A percentile compares a stretch with the other conserved stretches of the same genome.
These are phyloP conservation scores for Aphelenchoides besseyi DNA, from an alignment of 1,140 invertebrate genomes.

Conservation along the genomic window DNA sequence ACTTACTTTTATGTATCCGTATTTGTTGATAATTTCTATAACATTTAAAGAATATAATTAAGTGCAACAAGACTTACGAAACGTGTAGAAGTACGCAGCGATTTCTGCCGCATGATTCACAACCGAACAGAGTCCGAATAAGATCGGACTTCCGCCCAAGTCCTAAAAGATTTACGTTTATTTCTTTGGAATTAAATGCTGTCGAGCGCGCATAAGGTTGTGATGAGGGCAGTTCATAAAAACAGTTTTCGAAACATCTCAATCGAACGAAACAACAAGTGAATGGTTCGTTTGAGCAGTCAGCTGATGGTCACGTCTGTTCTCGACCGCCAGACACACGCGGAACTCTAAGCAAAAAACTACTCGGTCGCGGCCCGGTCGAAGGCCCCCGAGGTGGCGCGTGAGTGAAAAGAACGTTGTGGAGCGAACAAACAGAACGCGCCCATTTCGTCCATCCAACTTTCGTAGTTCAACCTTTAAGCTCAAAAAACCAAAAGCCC, in stretches of 20 bases:
- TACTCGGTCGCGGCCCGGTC: not conserved
- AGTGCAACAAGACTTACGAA: slow-evolving; percentile 64
- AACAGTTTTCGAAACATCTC: not conserved
- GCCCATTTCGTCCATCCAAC: not conserved
- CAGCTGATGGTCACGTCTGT: not conserved
- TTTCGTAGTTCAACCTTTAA: not conserved
- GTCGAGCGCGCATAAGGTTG: not conserved
- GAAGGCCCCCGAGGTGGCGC: not conserved
- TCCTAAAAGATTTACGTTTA: slow-evolving; percentile 69
- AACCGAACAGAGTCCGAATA: slow-evolving; percentile 94
- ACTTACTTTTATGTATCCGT: slow-evolving; percentile 83
- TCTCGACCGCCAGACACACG: too few relatives aligned
- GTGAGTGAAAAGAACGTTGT: not conserved
- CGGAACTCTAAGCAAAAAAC: not conserved
- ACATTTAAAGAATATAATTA: not conserved
- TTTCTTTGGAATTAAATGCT: not conserved
- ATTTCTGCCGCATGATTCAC: slow-evolving; percentile 99
- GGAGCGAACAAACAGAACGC: not conserved
- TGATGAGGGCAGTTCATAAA: not conserved
- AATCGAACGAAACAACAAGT: not conserved
- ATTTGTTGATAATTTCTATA: slow-evolving; percentile 77
- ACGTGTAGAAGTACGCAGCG: slow-evolving; percentile 95
- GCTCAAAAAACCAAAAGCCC: not conserved
- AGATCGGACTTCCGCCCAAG: slow-evolving; percentile 87
- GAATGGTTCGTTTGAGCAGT: not conserved